Conservation (phyloP, 2,888 invertebrate genomes). For the Laspeyria flexula region DNA sequence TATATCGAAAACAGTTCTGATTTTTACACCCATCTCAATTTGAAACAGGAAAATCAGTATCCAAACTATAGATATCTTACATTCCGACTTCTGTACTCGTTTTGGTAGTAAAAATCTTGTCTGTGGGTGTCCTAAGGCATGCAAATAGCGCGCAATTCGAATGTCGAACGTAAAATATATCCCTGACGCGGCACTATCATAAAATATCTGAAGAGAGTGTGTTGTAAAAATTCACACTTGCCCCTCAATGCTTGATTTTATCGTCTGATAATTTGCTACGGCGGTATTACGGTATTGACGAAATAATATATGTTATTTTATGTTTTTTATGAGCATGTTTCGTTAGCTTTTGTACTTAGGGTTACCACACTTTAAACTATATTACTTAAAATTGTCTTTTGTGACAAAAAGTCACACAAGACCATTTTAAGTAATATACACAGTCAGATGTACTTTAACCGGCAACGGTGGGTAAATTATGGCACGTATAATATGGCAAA, state of each 20-base stretch:
- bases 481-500: too few relatives aligned
- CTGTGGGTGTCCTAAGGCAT: conserved; percentile 6
- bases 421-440: too few relatives aligned
- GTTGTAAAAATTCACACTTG: conserved; percentile 33
- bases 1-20: too few relatives aligned
- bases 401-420: too few relatives aligned
- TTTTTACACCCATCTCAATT: not conserved
- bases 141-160: conserved; percentile 30
- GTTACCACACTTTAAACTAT: not conserved
- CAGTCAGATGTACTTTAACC: too few relatives aligned
- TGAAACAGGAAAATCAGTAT: not conserved
- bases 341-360: not conserved
- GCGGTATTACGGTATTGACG: conserved; percentile 2
- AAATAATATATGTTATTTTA: not conserved
- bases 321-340: not conserved
- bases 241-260: conserved; percentile 24
- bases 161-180: conserved; percentile 58
- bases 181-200: conserved; percentile 60
- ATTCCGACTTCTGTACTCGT: conserved; percentile 8
- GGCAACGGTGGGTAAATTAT: too few relatives aligned
- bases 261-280: conserved; percentile 24
- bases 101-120: conserved; percentile 4
- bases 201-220: conserved; percentile 48
- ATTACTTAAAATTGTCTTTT: too few relatives aligned
- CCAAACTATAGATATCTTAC: not conserved